Percentiles rank a stretch among this genome's conserved stretches.
Evolutionary conservation across 1,140 invertebrate genomes (phyloP).

Genomic region (Myzus persicae): DNA sequence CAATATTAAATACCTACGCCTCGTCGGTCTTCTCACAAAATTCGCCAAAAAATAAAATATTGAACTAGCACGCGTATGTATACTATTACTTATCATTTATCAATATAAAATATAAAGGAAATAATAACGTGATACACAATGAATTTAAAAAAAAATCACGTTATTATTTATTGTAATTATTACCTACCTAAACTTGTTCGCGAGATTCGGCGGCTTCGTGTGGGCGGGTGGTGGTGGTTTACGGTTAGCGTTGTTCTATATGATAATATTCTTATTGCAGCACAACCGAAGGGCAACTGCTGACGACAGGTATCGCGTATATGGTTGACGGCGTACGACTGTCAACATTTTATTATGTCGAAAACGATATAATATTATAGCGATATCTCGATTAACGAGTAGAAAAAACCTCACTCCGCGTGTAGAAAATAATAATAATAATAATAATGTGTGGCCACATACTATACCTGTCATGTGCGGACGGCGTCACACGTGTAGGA

Average conservation of each 20-base stretch:
- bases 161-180: too few species aligned
- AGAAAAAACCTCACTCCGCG: background rate
- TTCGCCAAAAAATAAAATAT: too few species aligned
- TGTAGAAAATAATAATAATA: background rate
- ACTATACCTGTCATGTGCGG: background rate
- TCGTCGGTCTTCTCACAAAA: too few species aligned
- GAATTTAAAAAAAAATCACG: background rate
- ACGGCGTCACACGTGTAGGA: background rate
- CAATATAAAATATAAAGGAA: too few species aligned
- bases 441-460: background rate
- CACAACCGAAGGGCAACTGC: background rate
- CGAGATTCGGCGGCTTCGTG: background rate
- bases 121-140: too few species aligned
- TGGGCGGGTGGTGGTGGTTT: background rate
- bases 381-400: background rate
- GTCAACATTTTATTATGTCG: too few species aligned
- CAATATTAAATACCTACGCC: too few species aligned
- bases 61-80: too few species aligned
- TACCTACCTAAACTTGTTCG: too few species aligned
- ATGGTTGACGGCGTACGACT: background rate
- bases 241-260: too few species aligned
- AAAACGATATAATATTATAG: background rate
- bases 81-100: too few species aligned
- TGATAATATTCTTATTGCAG: background rate
- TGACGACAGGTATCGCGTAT: background rate